Base-by-base conservation (phyloP, 2,888 invertebrate species). In the Oligia strigilis region DNA sequence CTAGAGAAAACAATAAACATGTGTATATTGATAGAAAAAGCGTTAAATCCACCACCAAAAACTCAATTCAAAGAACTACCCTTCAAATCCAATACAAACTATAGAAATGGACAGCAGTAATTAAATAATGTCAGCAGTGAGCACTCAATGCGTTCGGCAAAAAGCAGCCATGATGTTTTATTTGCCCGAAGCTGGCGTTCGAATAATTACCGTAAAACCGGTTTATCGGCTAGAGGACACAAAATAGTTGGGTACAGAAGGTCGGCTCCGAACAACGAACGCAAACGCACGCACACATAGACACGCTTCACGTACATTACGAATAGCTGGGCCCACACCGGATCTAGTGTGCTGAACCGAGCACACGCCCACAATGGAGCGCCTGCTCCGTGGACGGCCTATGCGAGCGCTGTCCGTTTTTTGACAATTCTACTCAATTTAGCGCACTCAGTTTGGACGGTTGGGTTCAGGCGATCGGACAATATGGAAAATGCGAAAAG, bases 161-260 rank as follows among this genome's bases (percentile, higher is more conserved):
- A 77, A 82, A 80, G 52, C 72, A 73, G 75, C 49, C 74, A 72
- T 79, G 65, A 73, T 76, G 58, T 82, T 87, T 87, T 85, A 83
- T 88, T 89, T 88, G 80, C 40, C 29, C 46, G 80, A 49, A 70
- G 62, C 72, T 67, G 62, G 67, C 78, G n/a, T 72, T 74, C 84
- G 74, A 79, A 87, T 84, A 81, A 87, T 87, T 81, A 87, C 73
- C 73, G 78, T 76, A 66, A 78, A 80, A 79, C 58, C 75, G 69
- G 78, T 82, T 85, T 89, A 85, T 85, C 78, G 75, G 62, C 72
- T 70, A 46, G 0, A 9, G 14, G 3, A 4, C 40, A 52, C 11
- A 36, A 36, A 36, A 19, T 2, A 43, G 3, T 29, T 4, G 0
- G 1, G 1, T 14, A 9, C 23, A 78, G 58, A 58, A 80, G 40